A percentile compares a stretch with the other conserved stretches of the same genome.
phyloP scores from a whole-genome alignment of 2,113 vertebrate species.

The Varanus komodoensis region DNA sequence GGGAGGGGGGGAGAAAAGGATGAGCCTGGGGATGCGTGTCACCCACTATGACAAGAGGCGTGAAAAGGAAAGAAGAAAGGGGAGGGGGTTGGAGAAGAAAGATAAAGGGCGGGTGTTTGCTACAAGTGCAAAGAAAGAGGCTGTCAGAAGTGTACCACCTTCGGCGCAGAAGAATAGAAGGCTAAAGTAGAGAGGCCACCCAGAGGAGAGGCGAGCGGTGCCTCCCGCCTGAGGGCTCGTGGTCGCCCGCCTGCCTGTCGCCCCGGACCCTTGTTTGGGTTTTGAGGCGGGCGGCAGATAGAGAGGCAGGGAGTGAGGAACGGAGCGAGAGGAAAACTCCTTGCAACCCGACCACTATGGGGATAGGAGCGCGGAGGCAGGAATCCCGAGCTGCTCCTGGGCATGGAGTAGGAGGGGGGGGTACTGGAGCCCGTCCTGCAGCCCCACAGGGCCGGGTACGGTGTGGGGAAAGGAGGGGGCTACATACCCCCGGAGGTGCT shows the following conservation, averaged over 20 bases:
- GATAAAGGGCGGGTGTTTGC: background rate
- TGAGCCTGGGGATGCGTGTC: background rate
- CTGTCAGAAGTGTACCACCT: background rate
- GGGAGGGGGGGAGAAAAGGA: background rate
- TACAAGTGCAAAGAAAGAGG: background rate
- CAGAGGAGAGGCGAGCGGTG: too few relatives aligned
- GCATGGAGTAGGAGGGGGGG: fast-evolving
- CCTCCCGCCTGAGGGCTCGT: background rate
- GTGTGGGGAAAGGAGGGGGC: background rate
- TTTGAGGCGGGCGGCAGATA: background rate
- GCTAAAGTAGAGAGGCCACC: background rate
- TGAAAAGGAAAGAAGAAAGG: background rate
- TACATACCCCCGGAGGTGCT: background rate
- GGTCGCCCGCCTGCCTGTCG: background rate
- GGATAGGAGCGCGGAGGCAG: background rate
- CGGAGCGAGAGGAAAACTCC: background rate
- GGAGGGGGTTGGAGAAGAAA: background rate
- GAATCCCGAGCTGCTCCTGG: background rate
- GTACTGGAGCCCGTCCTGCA: background rate
- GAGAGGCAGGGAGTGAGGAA: too few relatives aligned
- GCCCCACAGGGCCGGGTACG: background rate
- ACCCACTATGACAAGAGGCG: background rate
- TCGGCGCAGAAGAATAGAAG: background rate
- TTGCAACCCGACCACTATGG: background rate
- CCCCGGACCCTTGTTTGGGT: background rate